Percentiles rank a stretch among this genome's conserved stretches.
Conservation (phyloP, 2,113 vertebrate species). For the Proterorhinus semilunaris region DNA sequence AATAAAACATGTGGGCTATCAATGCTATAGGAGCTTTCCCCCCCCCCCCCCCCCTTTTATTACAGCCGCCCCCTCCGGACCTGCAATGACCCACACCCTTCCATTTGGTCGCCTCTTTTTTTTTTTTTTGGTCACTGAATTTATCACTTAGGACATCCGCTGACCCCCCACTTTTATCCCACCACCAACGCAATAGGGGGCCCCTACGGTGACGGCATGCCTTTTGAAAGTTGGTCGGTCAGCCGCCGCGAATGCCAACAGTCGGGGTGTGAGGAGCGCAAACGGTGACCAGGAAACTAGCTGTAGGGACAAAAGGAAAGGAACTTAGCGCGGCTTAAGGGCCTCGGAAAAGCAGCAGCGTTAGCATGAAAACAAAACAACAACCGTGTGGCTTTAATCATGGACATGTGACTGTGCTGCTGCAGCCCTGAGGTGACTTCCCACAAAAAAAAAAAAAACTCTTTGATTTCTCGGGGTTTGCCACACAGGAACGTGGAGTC, state of each 20-base stretch:
- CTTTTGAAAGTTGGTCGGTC: slow-evolving; percentile 62
- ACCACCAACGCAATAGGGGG: neutral
- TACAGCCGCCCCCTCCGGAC: slow-evolving; percentile 50
- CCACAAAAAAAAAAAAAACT: slow-evolving; percentile 3
- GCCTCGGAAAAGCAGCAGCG: slow-evolving; percentile 30
- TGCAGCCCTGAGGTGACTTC: slow-evolving; percentile 27
- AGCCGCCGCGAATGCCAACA: slow-evolving; percentile 47
- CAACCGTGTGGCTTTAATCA: slow-evolving; percentile 14
- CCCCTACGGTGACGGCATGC: slow-evolving; percentile 64
- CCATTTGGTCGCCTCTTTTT: slow-evolving; percentile 51
- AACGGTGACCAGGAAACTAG: slow-evolving; percentile 54
- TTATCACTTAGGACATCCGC: slow-evolving; percentile 67
- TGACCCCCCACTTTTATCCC: slow-evolving; percentile 32
- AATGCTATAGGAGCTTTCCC: slow-evolving; percentile 37
- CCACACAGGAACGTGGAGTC: slow-evolving; percentile 1
- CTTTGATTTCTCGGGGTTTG: slow-evolving; percentile 15
- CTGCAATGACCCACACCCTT: slow-evolving; percentile 14
- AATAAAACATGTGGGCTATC: slow-evolving; percentile 73
- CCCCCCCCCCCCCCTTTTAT: slow-evolving; percentile 29
- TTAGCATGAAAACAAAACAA: slow-evolving; percentile 29
- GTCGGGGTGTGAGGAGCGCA: slow-evolving; percentile 34
- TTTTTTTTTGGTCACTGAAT: slow-evolving; percentile 50
- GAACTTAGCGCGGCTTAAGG: slow-evolving; percentile 25
- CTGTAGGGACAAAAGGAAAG: slow-evolving; percentile 34
- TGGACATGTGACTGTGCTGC: slow-evolving; percentile 18